These are phyloP conservation scores for Hassar affinis DNA, from an alignment of 2,113 vertebrate genomes.

Conservation along the genomic window DNA sequence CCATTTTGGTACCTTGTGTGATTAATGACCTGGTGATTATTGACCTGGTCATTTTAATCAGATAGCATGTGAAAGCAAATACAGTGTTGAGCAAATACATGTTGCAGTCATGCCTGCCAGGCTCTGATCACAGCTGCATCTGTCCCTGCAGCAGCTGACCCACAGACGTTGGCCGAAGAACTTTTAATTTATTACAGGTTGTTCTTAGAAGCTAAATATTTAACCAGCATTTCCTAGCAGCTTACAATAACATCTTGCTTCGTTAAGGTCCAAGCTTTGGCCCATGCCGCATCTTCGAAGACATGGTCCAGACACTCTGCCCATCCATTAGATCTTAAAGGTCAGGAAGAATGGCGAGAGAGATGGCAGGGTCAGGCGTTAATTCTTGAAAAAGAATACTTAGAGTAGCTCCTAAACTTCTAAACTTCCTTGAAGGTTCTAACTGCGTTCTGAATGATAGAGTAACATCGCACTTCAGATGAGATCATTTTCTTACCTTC, in stretches of 20 bases:
- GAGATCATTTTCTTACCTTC: constrained; percentile 43
- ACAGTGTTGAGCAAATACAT: constrained; percentile 1
- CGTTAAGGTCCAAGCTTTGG: constrained; percentile 8
- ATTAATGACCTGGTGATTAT: no score
- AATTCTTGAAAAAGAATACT: neutral
- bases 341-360: neutral
- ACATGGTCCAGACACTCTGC: neutral
- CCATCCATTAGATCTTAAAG: neutral
- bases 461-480: neutral
- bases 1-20: neutral
- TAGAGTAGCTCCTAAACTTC: no score
- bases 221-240: constrained; percentile 68
- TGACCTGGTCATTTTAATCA: no score
- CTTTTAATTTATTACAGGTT: constrained; percentile 69
- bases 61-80: neutral
- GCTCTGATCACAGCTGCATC: neutral
- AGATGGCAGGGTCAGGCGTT: neutral
- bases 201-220: constrained; percentile 75
- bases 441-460: neutral
- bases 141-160: constrained; percentile 47
- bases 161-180: constrained; percentile 56
- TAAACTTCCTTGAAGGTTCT: neutral
- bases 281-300: neutral
- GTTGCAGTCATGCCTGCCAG: constrained; percentile 3
- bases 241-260: constrained; percentile 67